Conservation (phyloP, 2,113 vertebrate genomes). For the Oncorhynchus gorbuscha region DNA sequence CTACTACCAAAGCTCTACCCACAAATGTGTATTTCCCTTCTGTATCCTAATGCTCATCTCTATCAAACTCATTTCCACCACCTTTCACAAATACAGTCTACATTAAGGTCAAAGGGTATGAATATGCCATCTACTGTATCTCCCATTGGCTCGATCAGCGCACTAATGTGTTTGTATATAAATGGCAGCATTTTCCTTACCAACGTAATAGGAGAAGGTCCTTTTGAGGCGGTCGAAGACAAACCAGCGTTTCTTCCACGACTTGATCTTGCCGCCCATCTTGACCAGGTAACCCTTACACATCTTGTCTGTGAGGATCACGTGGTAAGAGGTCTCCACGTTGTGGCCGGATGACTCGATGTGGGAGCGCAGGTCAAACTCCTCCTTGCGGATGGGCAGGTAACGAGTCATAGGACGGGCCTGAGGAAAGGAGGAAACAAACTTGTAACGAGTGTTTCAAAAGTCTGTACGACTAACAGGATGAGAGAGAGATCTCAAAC, state of each 20-base stretch:
- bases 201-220: constrained; percentile 91
- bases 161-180: no score
- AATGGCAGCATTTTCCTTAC: constrained; percentile 61
- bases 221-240: constrained; percentile 97
- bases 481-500: no score
- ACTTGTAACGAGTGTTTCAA: not conserved
- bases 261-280: constrained; percentile 99
- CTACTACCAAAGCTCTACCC: constrained; percentile 25
- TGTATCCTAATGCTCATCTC: not conserved
- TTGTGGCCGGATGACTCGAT: constrained; percentile 91
- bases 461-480: not conserved
- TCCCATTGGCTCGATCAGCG: no score
- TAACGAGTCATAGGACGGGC: constrained; percentile 94
- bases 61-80: constrained; percentile 53
- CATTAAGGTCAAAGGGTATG: no score
- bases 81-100: no score
- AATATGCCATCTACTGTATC: no score
- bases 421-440: constrained; percentile 56
- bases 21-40: constrained; percentile 27
- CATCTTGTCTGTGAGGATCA: constrained; percentile 92
- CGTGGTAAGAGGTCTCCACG: constrained; percentile 87
- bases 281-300: constrained; percentile 96
- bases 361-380: constrained; percentile 92
- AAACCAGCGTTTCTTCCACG: constrained; percentile 99
- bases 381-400: constrained; percentile 93